These are phyloP conservation scores for Lasioglossum leucozonium DNA, from an alignment of 2,888 invertebrate genomes.

Conservation along the genomic window DNA sequence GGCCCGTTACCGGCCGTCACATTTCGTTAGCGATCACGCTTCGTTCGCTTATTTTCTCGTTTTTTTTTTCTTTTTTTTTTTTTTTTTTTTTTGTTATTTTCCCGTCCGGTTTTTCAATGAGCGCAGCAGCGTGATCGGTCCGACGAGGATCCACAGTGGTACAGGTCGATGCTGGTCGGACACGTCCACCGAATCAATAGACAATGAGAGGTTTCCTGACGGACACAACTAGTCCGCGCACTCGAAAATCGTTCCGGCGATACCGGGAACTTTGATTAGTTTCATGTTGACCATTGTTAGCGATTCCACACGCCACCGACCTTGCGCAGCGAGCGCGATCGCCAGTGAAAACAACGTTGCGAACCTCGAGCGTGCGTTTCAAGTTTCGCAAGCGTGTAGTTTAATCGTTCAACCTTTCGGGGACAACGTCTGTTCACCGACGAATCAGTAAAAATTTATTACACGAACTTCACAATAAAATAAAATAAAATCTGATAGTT, in stretches of 20 bases:
- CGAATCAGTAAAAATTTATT: no score
- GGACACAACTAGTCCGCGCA: neutral
- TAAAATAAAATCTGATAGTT: neutral
- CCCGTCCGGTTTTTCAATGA: neutral
- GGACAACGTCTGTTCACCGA: neutral
- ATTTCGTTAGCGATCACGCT: neutral
- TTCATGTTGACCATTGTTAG: constrained; percentile 2
- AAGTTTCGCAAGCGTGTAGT: neutral
- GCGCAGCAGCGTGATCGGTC: neutral
- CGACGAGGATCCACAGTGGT: neutral
- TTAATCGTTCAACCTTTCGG: neutral
- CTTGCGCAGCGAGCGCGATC: neutral
- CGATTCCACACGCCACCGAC: neutral
- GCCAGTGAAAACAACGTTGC: neutral
- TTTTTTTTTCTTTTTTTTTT: neutral
- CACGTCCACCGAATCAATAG: constrained; percentile 3
- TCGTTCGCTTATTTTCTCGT: neutral
- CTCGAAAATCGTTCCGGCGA: neutral
- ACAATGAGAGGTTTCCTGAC: constrained; percentile 1
- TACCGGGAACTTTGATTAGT: neutral
- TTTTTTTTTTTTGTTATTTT: no score
- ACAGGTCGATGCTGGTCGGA: neutral
- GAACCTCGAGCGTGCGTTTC: neutral
- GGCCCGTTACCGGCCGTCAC: neutral
- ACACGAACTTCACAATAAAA: no score